Conservation (phyloP, 2,888 invertebrate genomes). For the Drosophila paramelanica region DNA sequence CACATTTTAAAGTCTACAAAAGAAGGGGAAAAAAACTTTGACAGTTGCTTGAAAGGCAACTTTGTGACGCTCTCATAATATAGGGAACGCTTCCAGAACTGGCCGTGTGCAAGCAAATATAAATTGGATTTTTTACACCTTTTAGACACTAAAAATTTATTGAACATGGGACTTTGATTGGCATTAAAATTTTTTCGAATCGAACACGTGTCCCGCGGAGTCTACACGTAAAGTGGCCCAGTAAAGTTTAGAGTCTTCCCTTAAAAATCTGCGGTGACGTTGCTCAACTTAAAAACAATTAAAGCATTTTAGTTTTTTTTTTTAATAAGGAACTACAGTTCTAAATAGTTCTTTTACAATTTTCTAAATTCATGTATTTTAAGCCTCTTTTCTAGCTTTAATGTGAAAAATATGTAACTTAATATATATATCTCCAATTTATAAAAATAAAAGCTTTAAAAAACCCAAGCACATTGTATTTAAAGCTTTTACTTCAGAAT, state of each 20-base stretch:
- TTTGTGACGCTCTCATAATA: conserved; percentile 49
- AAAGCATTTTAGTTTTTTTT: no score
- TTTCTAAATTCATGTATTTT: no score
- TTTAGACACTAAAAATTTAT: conserved; percentile 27
- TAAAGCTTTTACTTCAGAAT: no score
- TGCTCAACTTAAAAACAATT: not conserved
- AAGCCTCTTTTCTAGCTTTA: no score
- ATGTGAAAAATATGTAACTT: no score
- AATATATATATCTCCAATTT: no score
- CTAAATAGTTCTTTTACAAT: no score
- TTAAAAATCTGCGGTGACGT: not conserved
- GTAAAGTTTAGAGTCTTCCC: not conserved
- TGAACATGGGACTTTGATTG: conserved; percentile 34
- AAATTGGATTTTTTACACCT: conserved; percentile 55
- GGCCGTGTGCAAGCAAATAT: conserved; percentile 21
- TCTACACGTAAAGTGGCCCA: not conserved
- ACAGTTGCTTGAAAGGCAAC: conserved; percentile 44
- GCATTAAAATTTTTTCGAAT: conserved; percentile 29
- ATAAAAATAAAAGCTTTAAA: no score
- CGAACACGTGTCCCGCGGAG: conserved; percentile 5
- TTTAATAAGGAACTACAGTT: no score
- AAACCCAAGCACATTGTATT: no score
- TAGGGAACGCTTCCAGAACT: conserved; percentile 1
- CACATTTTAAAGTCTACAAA: conserved; percentile 37
- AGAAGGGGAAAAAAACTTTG: conserved; percentile 43